phyloP scores from a whole-genome alignment of 2,113 vertebrate species.

The Forbesichthys papilliferus region DNA sequence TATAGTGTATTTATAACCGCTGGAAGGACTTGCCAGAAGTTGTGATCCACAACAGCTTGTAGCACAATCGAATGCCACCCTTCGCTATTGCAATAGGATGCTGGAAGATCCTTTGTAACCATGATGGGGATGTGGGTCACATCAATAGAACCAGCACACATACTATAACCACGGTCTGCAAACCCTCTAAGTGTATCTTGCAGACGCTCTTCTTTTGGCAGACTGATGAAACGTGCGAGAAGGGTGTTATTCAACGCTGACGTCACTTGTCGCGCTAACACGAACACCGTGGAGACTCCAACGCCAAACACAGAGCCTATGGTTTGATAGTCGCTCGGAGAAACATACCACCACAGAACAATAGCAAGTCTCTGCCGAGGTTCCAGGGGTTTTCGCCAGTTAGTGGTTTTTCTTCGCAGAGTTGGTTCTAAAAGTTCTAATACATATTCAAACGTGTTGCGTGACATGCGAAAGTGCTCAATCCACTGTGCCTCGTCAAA shows the following conservation, averaged over 20 bases:
- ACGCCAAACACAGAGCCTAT: neutral
- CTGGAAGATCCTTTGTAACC: constrained; percentile 22
- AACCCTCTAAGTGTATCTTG: constrained; percentile 37
- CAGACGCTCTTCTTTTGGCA: constrained; percentile 34
- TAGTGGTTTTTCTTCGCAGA: neutral
- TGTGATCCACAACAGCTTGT: constrained; percentile 59
- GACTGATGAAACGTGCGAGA: constrained; percentile 23
- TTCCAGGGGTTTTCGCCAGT: neutral
- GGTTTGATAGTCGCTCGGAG: neutral
- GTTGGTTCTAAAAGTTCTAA: neutral
- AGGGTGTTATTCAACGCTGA: neutral
- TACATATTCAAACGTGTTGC: neutral
- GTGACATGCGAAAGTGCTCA: neutral
- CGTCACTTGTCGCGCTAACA: neutral
- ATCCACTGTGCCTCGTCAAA: neutral
- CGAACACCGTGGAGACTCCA: neutral
- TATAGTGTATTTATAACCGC: neutral
- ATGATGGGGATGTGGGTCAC: constrained; percentile 45
- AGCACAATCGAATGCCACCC: constrained; percentile 58
- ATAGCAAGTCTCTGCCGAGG: neutral
- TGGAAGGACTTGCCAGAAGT: constrained; percentile 15
- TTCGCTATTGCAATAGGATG: constrained; percentile 39
- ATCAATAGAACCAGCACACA: constrained; percentile 51
- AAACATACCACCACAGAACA: constrained; percentile 3
- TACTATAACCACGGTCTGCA: constrained; percentile 39